Evolutionary conservation across 2,888 invertebrate genomes (phyloP).

Genomic region (Vandiemenella viatica): DNA sequence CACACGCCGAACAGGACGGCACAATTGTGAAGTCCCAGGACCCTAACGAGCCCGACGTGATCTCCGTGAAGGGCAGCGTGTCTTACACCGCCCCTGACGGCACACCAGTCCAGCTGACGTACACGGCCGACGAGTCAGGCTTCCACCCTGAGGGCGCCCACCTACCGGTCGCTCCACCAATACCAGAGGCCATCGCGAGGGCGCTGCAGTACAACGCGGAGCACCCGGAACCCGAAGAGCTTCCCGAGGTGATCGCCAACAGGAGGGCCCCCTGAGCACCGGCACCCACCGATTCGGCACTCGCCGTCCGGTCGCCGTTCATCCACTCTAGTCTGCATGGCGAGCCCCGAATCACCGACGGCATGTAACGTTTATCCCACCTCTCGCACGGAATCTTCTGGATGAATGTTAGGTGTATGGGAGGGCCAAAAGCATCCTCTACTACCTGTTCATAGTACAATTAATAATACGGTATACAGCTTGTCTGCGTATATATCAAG

Average conservation of each 20-base stretch:
- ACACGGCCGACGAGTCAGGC: constrained; percentile 17
- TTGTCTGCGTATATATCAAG: too few relatives aligned
- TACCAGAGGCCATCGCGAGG: constrained; percentile 21
- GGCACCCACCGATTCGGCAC: constrained; percentile 26
- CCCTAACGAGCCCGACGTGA: constrained; percentile 33
- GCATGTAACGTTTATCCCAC: too few relatives aligned
- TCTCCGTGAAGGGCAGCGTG: constrained; percentile 25
- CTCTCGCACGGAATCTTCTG: too few relatives aligned
- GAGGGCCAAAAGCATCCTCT: too few relatives aligned
- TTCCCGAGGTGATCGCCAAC: constrained; percentile 18
- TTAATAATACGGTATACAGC: too few relatives aligned
- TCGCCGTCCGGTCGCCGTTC: too few relatives aligned
- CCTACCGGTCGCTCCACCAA: constrained; percentile 11
- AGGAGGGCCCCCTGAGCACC: not conserved
- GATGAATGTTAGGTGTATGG: too few relatives aligned
- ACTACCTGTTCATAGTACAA: too few relatives aligned
- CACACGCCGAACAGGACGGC: constrained; percentile 42
- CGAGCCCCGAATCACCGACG: too few relatives aligned
- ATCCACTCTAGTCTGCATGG: too few relatives aligned
- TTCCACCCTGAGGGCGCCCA: constrained; percentile 15
- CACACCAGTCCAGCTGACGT: constrained; percentile 23
- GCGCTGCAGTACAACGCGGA: constrained; percentile 38
- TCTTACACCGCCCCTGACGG: constrained; percentile 24
- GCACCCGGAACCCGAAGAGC: constrained; percentile 7
- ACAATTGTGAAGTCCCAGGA: constrained; percentile 29